These are phyloP conservation scores for Chirona hameri DNA, from an alignment of 2,888 invertebrate genomes.

Conservation along the genomic window DNA sequence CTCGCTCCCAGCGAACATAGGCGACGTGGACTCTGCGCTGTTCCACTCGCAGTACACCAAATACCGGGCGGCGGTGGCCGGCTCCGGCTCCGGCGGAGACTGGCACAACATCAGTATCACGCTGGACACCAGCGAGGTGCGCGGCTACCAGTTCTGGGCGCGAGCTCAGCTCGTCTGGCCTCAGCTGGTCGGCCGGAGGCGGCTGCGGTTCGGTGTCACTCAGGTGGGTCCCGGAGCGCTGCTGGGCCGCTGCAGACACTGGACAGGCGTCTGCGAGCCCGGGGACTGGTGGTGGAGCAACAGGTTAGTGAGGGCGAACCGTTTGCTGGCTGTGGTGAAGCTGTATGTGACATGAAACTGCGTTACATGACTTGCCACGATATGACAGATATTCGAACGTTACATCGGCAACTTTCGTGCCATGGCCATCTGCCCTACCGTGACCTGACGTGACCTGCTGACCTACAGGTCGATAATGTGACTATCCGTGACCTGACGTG, in stretches of 20 bases:
- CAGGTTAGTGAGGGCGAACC: too few relatives aligned
- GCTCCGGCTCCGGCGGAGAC: slow-evolving; percentile 38
- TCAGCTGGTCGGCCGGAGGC: slow-evolving; percentile 56
- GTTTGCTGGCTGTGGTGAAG: too few relatives aligned
- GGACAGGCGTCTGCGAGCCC: too few relatives aligned
- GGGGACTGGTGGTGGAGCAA: too few relatives aligned
- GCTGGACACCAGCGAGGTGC: slow-evolving; percentile 68
- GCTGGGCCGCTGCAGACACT: too few relatives aligned
- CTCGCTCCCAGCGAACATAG: slow-evolving; percentile 60
- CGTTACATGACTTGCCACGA: too few relatives aligned
- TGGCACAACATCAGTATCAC: slow-evolving; percentile 68
- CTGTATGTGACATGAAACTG: too few relatives aligned
- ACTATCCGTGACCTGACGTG: slow-evolving; percentile 60
- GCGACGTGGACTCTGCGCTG: slow-evolving; percentile 66
- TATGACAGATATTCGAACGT: too few relatives aligned
- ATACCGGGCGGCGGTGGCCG: background rate
- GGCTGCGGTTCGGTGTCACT: slow-evolving; percentile 68
- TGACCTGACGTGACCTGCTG: too few relatives aligned
- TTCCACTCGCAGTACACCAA: slow-evolving; percentile 50
- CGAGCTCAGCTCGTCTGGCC: slow-evolving; percentile 49
- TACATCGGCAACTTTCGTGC: too few relatives aligned
- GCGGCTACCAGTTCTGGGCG: slow-evolving; percentile 62
- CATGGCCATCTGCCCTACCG: too few relatives aligned
- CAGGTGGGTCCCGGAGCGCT: background rate
- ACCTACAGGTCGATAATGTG: slow-evolving; percentile 67